Evolutionary conservation across 2,797 vertebrate species (phyloP), one percentile per base, ranked within the genome.

Genomic region (Coracias cyanogaster): DNA sequence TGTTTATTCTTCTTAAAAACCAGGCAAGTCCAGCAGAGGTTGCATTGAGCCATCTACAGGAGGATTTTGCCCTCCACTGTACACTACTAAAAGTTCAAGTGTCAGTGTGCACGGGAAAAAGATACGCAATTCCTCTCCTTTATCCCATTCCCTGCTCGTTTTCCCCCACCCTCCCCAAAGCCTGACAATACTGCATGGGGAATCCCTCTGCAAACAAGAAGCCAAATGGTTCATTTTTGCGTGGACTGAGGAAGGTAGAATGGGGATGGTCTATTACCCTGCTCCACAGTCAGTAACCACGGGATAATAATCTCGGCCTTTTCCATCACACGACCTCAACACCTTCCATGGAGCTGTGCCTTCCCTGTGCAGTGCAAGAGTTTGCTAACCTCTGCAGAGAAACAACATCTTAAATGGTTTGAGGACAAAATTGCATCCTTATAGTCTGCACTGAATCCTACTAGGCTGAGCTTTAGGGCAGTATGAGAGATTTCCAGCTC

Each of bases 401-500:
- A 91, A 78, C 6, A 11, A 46, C 28, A 13, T 35, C 37, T 48
- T 69, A 76, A 74, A 64, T 1, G 5, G 28, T 35, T 57, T 77
- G 51, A 80, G 37, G 60, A 77, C 25, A 76, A 86, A 88, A 77
- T 9, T 58, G 21, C 28, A 58, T 49, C 60, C n/a, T 90, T 60
- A 10, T 33, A 82, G 55, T 52, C 66, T 64, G 39, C 43, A 48
- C 49, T 26, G 17, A 66, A 54, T 65, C 62, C 55, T 43, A 49
- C 22, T 22, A 89, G 22, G 37, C 22, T 29, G 48, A 54, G 35
- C 39, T 66, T 78, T 28, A 12, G 43, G 35, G 25, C 70, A 64
- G 26, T 49, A 86, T 78, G 43, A 89, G 66, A 86, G 45, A 96
- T 46, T 91, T 90, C 61, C 70, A 76, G 90, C 72, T 84, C 58